Conservation (phyloP, 2,888 invertebrate genomes). For the Patella caerulea region DNA sequence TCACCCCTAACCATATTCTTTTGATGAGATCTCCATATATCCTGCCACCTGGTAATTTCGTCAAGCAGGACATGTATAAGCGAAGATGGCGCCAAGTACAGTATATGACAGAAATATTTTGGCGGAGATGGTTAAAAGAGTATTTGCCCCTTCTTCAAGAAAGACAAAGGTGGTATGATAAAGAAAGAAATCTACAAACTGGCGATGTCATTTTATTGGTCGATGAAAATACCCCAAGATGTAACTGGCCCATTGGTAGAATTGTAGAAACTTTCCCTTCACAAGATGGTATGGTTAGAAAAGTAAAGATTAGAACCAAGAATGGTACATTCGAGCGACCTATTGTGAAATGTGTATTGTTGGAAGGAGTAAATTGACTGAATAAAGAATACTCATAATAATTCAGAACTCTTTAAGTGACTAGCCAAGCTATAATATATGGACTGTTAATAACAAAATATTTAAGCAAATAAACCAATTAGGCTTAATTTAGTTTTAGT, state of each 20-base stretch:
- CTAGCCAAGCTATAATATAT: too few species aligned
- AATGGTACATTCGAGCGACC: background rate
- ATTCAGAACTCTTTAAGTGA: too few species aligned
- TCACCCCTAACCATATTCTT: conserved; percentile 21
- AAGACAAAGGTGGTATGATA: background rate
- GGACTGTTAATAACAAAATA: too few species aligned
- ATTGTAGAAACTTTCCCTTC: background rate
- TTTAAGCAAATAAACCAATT: too few species aligned
- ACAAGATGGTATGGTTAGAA: background rate
- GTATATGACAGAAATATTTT: too few species aligned
- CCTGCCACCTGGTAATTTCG: background rate
- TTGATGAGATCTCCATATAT: conserved; percentile 6
- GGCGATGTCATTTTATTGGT: background rate
- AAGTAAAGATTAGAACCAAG: background rate
- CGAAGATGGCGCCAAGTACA: background rate
- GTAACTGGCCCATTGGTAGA: background rate
- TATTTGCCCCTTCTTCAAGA: background rate
- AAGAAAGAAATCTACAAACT: background rate
- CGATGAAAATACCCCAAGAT: background rate
- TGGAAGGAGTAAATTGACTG: background rate
- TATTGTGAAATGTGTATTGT: background rate
- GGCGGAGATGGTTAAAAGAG: background rate
- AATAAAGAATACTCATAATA: too few species aligned
- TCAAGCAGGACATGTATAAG: background rate
- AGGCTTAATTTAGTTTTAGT: too few species aligned